Evolutionary conservation across 2,113 vertebrate genomes (phyloP), one percentile per base, ranked within the genome.

Genomic region (Brachyhypopomus gauderio): DNA sequence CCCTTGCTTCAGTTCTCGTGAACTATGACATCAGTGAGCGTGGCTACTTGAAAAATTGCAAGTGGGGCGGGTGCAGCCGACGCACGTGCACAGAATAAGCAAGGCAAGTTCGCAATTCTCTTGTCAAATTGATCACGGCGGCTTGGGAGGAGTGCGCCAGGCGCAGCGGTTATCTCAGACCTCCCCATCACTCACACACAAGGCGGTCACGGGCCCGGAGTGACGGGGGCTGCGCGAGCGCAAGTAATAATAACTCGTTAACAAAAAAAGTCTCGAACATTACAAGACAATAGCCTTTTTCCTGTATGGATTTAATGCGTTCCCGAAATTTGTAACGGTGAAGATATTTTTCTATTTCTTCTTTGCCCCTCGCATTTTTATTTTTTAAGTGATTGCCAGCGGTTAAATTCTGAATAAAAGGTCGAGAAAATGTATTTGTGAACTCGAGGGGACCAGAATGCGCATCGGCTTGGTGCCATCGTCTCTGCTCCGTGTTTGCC

Each of bases 61-160:
- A 87, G 88, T 86, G 87, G 88, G 91, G 91, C 87, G 88, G 86
- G 88, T 90, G 67, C 80, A 87, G 12, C 45, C 45, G 12, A 14
- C 45, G 92, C 92, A 91, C 92, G 92, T 94, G 92, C 89, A 90
- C 90, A 85, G 92, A 93, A 93, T 93, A 85, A 88, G 89, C 87
- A 92, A 91, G 89, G 91, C 89, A 81, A 89, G 90, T 87, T 92
- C 89, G 89, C 91, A 87, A 89, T 90, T 88, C 91, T 92, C 89
- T 86, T 85, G 92, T 92, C 91, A 92, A 92, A 94, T 93, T 92
- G 92, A 93, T 94, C 91, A 34, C 64, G 64, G 89, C 84, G 77
- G 89, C 88, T 89, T 89, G 89, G 90, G 90, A 92, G 90, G 90
- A 93, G 92, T 85, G 90, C 88, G 87, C 81, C 2, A 89, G 87